Evolutionary conservation across 2,888 invertebrate species (phyloP), one percentile per base, ranked within the genome.

Genomic region (Heteromurus nitidus): DNA sequence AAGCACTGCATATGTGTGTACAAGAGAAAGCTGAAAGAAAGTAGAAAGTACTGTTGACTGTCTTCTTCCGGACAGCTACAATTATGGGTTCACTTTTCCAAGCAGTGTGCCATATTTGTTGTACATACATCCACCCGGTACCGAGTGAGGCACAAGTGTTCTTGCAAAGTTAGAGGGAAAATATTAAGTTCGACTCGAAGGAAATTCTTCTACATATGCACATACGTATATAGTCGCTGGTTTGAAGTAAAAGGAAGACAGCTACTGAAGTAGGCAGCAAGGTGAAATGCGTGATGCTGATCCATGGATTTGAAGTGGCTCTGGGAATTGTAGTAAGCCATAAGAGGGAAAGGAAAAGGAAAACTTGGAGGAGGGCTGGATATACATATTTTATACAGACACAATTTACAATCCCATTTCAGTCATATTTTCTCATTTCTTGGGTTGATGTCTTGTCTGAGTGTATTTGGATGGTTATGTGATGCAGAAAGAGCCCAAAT

Each of bases 351-450:
- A 62, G 44, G 44, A 58, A 36, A 65, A 74, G 31, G 65, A 65
- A 30, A 58, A 67, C 24, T 65, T 65, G 72, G 77, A 77, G 82
- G 77, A 82, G 65, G 72, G 77, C 73, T 77, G 73, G 68, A 73
- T 74, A 77, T 77, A 77, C 77, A 74, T 79, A 79, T 82, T 79
- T 74, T 79, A 74, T 73, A 62, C 74, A 55, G 72, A 79, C 74
- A 75, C 79, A 79, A 82, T 82, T 82, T 84, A 82, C 79, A 82
- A 82, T 82, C 84, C 77, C 81, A 82, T 75, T 75, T 82, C 83
- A 79, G 69, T 83, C 77, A 84, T 82, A 84, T 84, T 82, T 83
- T 82, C 82, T 84, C 84, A 82, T 79, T 83, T 82, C 82, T 62
- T 72, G 79, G 79, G 74, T 62, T 62, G 65, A 79, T 74, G 79